These are phyloP conservation scores for Maccullochella peelii DNA, from an alignment of 2,113 vertebrate species.

Conservation along the genomic window DNA sequence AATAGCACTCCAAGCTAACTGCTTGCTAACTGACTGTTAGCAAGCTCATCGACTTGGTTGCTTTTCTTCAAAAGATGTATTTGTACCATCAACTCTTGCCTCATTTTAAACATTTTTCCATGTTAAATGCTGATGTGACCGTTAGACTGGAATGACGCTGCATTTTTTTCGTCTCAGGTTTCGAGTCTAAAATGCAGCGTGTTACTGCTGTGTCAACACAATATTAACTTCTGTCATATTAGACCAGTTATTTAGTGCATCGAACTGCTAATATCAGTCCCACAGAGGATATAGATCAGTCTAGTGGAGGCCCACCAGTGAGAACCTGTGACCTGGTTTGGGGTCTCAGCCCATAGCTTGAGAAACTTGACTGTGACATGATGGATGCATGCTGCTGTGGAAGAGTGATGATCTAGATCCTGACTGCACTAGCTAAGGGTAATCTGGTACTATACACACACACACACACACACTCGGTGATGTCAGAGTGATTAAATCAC, in stretches of 20 bases:
- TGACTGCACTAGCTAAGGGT: slow-evolving; percentile 66
- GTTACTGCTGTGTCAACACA: neutral
- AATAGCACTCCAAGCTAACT: too few relatives aligned
- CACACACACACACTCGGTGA: slow-evolving; percentile 45
- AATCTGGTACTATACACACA: slow-evolving; percentile 66
- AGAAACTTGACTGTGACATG: slow-evolving; percentile 49
- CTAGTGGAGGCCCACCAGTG: neutral
- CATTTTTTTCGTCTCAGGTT: neutral
- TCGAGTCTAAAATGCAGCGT: neutral
- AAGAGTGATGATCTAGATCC: slow-evolving; percentile 69
- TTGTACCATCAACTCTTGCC: too few relatives aligned
- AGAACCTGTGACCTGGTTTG: slow-evolving; percentile 17
- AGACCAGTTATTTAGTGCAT: neutral
- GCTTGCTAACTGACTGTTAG: too few relatives aligned
- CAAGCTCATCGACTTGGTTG: too few relatives aligned
- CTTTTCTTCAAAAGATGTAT: too few relatives aligned
- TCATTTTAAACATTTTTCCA: too few relatives aligned
- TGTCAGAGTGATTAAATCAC: slow-evolving; percentile 78
- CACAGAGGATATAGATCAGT: neutral
- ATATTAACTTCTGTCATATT: neutral
- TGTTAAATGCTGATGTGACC: too few relatives aligned
- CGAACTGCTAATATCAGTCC: neutral
- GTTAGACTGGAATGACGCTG: neutral
- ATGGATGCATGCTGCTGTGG: slow-evolving; percentile 47
- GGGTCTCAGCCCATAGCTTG: slow-evolving; percentile 41